phyloP scores from a whole-genome alignment of 2,888 invertebrate genomes.

The Ophioninae sp. region DNA sequence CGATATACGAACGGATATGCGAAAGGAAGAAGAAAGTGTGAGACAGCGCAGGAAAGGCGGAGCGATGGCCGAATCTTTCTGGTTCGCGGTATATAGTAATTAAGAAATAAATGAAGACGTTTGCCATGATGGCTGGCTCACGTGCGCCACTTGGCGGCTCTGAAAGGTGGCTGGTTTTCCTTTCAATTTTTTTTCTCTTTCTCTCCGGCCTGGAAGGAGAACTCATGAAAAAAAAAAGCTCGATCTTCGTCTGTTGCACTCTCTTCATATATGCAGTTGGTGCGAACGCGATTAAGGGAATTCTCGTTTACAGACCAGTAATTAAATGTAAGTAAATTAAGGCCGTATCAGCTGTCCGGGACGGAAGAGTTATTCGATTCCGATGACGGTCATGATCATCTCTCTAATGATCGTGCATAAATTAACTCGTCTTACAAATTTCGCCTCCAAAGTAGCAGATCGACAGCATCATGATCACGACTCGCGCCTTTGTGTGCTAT shows the following conservation, averaged over 20 bases:
- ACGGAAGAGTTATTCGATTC: constrained; percentile 49
- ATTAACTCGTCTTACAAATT: not conserved
- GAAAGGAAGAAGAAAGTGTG: not conserved
- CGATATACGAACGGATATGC: not conserved
- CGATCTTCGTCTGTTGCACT: constrained; percentile 28
- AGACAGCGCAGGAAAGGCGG: constrained; percentile 54
- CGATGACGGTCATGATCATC: constrained; percentile 46
- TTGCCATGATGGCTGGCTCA: constrained; percentile 49
- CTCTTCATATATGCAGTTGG: not conserved
- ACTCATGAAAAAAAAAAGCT: constrained; percentile 29
- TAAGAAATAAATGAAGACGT: constrained; percentile 63
- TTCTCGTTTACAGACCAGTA: constrained; percentile 69
- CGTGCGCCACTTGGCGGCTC: constrained; percentile 49
- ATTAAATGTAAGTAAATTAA: constrained; percentile 80
- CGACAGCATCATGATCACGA: constrained; percentile 63
- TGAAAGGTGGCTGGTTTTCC: constrained; percentile 46
- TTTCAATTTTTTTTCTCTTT: constrained; percentile 31
- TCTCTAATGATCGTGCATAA: constrained; percentile 45
- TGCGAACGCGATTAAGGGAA: constrained; percentile 13
- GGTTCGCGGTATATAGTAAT: constrained; percentile 59
- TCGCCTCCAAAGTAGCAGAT: constrained; percentile 47
- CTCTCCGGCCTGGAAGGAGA: not conserved
- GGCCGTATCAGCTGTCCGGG: constrained; percentile 73
- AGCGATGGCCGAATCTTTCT: constrained; percentile 26
- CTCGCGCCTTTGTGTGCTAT: constrained; percentile 59